Percentiles rank a stretch among this genome's conserved stretches.
Evolutionary conservation across 2,888 invertebrate species (phyloP).

Genomic region (Acanthosepion lycidas): DNA sequence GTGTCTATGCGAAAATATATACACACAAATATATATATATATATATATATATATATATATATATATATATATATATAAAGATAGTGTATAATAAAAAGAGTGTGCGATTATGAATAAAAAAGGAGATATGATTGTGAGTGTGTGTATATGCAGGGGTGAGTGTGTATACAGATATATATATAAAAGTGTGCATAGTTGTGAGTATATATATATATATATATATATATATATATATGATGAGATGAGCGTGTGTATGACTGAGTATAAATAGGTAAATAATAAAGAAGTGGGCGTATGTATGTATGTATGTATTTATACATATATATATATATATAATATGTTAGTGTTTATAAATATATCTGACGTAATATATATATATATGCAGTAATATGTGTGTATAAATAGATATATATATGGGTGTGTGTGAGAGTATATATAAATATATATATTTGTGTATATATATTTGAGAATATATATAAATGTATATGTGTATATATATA

Average conservation of each 20-base stretch:
- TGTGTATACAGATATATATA: not conserved
- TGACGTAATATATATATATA: not conserved
- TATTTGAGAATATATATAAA: not conserved
- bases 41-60: no score
- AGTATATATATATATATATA: not conserved
- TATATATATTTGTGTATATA: not conserved
- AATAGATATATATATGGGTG: not conserved
- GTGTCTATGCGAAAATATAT: no score
- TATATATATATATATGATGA: not conserved
- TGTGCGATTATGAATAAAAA: no score
- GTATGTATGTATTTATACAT: not conserved
- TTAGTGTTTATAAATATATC: not conserved
- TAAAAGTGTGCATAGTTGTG: not conserved
- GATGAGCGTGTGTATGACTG: not conserved
- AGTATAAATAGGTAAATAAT: not conserved
- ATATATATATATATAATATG: not conserved
- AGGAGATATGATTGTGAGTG: no score
- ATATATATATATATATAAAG: no score
- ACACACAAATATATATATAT: no score
- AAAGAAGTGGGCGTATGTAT: not conserved
- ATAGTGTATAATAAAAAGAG: no score
- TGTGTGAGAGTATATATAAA: not conserved
- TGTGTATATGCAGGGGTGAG: no score
- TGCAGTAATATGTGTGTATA: not conserved
- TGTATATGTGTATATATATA: not conserved